phyloP scores from a whole-genome alignment of 2,888 invertebrate genomes.

The Caenorhabditis becei region DNA sequence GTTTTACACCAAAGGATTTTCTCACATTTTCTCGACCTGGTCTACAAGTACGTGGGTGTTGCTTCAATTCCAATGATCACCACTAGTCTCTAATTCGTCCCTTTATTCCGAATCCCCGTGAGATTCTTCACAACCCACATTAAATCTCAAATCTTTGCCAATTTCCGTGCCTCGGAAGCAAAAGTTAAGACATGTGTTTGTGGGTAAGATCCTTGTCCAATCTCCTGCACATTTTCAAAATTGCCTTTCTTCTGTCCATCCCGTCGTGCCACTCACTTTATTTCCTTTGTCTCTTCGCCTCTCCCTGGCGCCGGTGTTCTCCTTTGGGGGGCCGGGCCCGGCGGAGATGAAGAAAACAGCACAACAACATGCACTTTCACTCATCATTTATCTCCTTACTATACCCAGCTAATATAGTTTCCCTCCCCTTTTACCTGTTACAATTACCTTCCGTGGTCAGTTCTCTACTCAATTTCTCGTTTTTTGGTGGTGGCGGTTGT shows the following conservation, averaged over 20 bases:
- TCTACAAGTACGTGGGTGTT: too few relatives aligned
- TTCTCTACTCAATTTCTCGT: slow-evolving; percentile 6
- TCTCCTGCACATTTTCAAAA: slow-evolving; percentile 45
- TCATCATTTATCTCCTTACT: slow-evolving; percentile 11
- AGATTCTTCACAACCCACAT: too few relatives aligned
- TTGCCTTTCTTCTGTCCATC: slow-evolving; percentile 22
- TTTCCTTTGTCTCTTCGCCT: neutral
- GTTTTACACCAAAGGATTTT: too few relatives aligned
- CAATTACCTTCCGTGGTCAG: too few relatives aligned
- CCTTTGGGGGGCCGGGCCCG: neutral
- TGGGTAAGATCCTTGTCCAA: slow-evolving; percentile 21
- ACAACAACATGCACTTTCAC: neutral
- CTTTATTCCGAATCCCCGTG: too few relatives aligned
- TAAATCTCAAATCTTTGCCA: too few relatives aligned
- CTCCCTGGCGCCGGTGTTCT: neutral
- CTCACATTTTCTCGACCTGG: too few relatives aligned
- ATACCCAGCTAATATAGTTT: too few relatives aligned
- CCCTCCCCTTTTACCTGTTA: too few relatives aligned
- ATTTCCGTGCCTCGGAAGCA: too few relatives aligned
- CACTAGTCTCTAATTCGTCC: too few relatives aligned
- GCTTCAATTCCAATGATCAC: too few relatives aligned
- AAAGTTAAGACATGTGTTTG: slow-evolving; percentile 35
- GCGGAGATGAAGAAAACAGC: neutral
- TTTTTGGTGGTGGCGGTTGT: slow-evolving; percentile 6
- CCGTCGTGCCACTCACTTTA: neutral